A percentile compares a stretch with the other conserved stretches of the same genome.
These are phyloP conservation scores for Seira sanloemensis DNA, from an alignment of 2,888 invertebrate species.

Conservation along the genomic window DNA sequence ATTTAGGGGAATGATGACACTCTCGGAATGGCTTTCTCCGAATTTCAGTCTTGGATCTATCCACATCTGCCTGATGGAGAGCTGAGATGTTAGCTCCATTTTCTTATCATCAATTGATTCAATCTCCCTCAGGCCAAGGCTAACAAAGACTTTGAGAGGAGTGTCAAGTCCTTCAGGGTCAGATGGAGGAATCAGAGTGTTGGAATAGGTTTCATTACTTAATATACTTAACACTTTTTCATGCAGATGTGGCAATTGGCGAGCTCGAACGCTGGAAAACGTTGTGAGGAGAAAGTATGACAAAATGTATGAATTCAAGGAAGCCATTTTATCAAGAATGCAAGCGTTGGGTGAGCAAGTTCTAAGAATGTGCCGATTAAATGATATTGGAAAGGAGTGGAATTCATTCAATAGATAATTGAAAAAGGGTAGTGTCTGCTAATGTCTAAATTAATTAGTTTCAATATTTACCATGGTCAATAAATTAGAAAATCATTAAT, in stretches of 20 bases:
- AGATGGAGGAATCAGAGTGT: constrained; percentile 21
- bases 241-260: constrained; percentile 38
- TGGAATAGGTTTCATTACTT: constrained; percentile 32
- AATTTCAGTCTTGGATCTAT: constrained; percentile 31
- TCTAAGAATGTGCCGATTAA: too few species aligned
- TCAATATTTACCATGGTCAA: too few species aligned
- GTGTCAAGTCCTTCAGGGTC: background rate
- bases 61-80: constrained; percentile 53
- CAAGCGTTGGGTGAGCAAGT: too few species aligned
- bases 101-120: constrained; percentile 49
- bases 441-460: too few species aligned
- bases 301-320: too few species aligned
- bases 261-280: too few species aligned
- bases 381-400: too few species aligned
- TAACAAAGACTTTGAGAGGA: constrained; percentile 22
- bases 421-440: too few species aligned
- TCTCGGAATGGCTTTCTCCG: background rate
- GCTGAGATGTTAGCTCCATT: constrained; percentile 57
- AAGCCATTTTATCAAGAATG: too few species aligned
- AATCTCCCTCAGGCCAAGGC: constrained; percentile 38
- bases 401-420: too few species aligned
- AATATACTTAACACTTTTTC: background rate
- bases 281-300: too few species aligned
- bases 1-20: background rate
- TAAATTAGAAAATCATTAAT: too few species aligned